Evolutionary conservation across 2,888 invertebrate species (phyloP).

Genomic region (Pasiphila rectangulata): DNA sequence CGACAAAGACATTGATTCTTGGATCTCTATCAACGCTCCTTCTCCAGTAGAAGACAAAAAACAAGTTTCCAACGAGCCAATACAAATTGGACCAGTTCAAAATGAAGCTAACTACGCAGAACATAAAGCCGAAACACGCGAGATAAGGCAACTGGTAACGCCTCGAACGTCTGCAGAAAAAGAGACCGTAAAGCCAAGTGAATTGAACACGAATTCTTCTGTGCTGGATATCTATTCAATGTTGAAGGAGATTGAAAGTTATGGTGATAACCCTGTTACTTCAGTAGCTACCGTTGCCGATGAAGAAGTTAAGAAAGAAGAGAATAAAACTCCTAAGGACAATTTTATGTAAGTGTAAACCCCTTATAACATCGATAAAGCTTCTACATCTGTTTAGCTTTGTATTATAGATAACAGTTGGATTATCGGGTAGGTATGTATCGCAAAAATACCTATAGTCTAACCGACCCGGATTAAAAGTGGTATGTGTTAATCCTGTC

Average conservation of each 20-base stretch:
- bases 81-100: constrained; percentile 23
- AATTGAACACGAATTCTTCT: constrained; percentile 60
- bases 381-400: no score
- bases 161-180: constrained; percentile 31
- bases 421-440: no score
- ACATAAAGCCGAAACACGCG: constrained; percentile 29
- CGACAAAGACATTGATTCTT: constrained; percentile 74
- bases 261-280: constrained; percentile 65
- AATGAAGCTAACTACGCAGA: constrained; percentile 23
- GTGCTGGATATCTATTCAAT: constrained; percentile 76
- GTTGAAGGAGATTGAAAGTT: constrained; percentile 76
- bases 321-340: constrained; percentile 57
- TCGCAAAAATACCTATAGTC: no score
- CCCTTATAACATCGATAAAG: no score
- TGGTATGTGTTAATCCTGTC: no score
- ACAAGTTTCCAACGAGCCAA: constrained; percentile 25
- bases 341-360: constrained; percentile 70
- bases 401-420: no score
- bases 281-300: constrained; percentile 39
- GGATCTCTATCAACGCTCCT: constrained; percentile 72
- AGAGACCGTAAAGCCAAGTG: constrained; percentile 43
- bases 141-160: constrained; percentile 18
- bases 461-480: no score
- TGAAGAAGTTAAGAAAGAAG: constrained; percentile 44
- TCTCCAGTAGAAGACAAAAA: constrained; percentile 57